Conservation (phyloP, 2,888 invertebrate genomes). For the Lacanobia oleracea region DNA sequence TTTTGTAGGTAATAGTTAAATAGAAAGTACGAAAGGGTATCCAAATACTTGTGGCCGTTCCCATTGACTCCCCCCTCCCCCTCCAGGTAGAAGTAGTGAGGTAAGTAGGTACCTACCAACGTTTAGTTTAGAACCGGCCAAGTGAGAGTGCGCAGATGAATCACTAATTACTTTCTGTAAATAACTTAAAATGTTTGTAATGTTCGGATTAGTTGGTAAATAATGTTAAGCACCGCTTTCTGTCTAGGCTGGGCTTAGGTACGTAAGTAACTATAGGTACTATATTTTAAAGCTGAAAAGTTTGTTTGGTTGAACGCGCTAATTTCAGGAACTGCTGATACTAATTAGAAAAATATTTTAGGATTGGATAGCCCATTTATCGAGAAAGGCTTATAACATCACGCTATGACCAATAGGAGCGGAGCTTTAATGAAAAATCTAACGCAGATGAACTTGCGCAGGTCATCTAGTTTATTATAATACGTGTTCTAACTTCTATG, state of each 20-base stretch:
- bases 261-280: background rate
- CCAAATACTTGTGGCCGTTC: constrained; percentile 2
- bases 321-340: too few species aligned
- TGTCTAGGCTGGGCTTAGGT: background rate
- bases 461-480: too few species aligned
- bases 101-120: background rate
- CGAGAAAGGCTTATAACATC: too few species aligned
- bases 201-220: constrained; percentile 13
- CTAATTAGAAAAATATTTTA: too few species aligned
- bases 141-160: constrained; percentile 20
- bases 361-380: too few species aligned
- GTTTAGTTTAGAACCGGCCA: constrained; percentile 12
- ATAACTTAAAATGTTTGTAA: constrained; percentile 36
- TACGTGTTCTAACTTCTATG: too few species aligned
- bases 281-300: too few species aligned
- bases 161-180: constrained; percentile 42
- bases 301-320: too few species aligned
- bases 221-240: constrained; percentile 13
- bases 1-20: background rate
- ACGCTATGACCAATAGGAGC: too few species aligned
- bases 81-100: background rate
- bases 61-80: background rate
- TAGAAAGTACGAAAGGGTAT: constrained; percentile 42
- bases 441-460: too few species aligned
- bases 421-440: too few species aligned